These are phyloP conservation scores for Caenorhabditis sulstoni DNA, from an alignment of 2,888 invertebrate species.

Conservation along the genomic window DNA sequence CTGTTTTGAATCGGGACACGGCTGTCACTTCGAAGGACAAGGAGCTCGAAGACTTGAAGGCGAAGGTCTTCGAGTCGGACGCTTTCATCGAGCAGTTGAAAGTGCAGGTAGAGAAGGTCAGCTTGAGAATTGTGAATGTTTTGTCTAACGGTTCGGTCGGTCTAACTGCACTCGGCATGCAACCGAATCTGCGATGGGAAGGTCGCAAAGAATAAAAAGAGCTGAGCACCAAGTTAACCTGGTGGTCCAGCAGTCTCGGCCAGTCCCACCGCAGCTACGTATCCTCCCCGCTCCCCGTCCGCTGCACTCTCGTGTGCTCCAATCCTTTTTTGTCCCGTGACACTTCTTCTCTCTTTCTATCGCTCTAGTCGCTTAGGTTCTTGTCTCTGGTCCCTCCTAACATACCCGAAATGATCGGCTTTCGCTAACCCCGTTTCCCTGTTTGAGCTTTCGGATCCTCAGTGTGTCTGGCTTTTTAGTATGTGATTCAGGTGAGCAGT, in stretches of 20 bases:
- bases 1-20: slow-evolving; percentile 27
- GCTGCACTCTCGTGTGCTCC: slow-evolving; percentile 34
- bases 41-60: slow-evolving; percentile 44
- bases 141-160: slow-evolving; percentile 24
- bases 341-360: slow-evolving; percentile 21
- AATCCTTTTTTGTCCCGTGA: slow-evolving; percentile 18
- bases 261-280: too few species aligned
- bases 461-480: slow-evolving; percentile 55
- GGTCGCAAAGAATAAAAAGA: too few species aligned
- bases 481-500: slow-evolving; percentile 58
- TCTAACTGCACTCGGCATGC: slow-evolving; percentile 24
- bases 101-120: slow-evolving; percentile 61
- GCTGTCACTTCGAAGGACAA: slow-evolving; percentile 21
- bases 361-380: slow-evolving; percentile 36
- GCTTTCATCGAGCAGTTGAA: slow-evolving; percentile 56
- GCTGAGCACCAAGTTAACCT: too few species aligned
- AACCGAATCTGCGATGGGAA: too few species aligned
- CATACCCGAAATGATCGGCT: slow-evolving; percentile 34
- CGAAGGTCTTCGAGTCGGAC: slow-evolving; percentile 48
- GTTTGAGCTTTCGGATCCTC: slow-evolving; percentile 4
- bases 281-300: background rate
- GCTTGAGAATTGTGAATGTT: slow-evolving; percentile 13
- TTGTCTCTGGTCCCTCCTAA: slow-evolving; percentile 27
- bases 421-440: slow-evolving; percentile 52
- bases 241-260: too few species aligned